Evolutionary conservation across 2,888 invertebrate species (phyloP), one percentile per base, ranked within the genome.

Genomic region (Smittia sp.): DNA sequence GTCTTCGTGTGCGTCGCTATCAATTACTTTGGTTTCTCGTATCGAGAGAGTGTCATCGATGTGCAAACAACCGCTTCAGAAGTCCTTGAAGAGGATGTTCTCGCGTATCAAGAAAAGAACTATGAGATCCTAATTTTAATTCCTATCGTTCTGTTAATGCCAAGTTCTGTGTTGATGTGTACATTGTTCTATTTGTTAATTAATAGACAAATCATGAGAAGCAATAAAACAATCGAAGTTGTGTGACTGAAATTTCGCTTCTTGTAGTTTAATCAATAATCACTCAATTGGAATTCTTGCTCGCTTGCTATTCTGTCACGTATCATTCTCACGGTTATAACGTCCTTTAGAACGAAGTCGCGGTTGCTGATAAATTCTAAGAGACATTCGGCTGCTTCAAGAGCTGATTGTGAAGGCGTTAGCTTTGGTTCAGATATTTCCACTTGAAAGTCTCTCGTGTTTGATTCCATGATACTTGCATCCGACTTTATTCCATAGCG

Each of bases 1-100:
- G 78, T 77, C 63, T 82, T 82, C 75, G 81, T 81, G 3, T 82
- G 82, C 74, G 81, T 80, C 38, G 80, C 80, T 9, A 79, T 82
- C 1, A 83, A 79, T 74, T 80, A 80, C 76, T 78, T 77, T 0
- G 83, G 83, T 0, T 79, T 80, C 74, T 79, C 78, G 66, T 79
- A 81, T 54, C 76, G 79, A 1, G 81, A 82, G n/a, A 41, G 39
- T n/a, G 7, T 4, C 11, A 11, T 41, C 24, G 15, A 69, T 52
- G n/a, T 18, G 6, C 41, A 27, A 15, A 32, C 25, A 22, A 25
- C 7, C 15, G 54, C 18, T 1, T 24, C 25, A 41, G 67, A 67
- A 41, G 24, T 6, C 1, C 18, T 13, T 22, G n/a, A n/a, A 15
- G 67, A 67, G 1, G 9, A 18, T 11, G 24, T 18, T 41, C 11